Base-by-base conservation (phyloP, 1,140 invertebrate species). In the Drosophila subobscura region DNA sequence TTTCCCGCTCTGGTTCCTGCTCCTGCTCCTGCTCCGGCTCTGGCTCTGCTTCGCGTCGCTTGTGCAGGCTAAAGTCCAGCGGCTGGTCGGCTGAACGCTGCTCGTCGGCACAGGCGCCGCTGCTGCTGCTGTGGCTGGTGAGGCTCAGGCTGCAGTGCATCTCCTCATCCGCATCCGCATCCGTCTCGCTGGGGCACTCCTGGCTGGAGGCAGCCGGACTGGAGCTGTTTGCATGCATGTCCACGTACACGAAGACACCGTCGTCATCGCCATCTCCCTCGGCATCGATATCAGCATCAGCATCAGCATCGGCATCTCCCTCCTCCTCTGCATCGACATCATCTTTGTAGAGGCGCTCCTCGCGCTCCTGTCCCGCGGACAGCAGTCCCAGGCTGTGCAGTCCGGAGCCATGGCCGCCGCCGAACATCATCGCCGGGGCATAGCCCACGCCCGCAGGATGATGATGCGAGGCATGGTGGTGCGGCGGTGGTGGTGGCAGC, bases 401-500 rank as follows among this genome's bases (percentile, higher is more conserved):
- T 23, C 70, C 46, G 14, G 56, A 40, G 22, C 45, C 29, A 29
- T 72, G 72, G 1, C 64, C 68, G 0, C 64, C 68, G 8, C 45
- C 77, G 5, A 86, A 88, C 83, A 83, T 80, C 5, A 44, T 71
- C 23, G 64, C 75, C 27, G 60, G 67, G 23, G 55, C 70, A 40
- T 77, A 80, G 51, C 71, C 58, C 14, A 77, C 72, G 14, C 50
- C 75, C 25, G 78, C 33, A 8, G 67, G 44, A 29, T 79, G 77
- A 40, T 78, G 74, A 4, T 77, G 66, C 8, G 56, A 49, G 4
- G 45, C 58, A 4, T 52, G 53, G 20, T 67, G 53, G 37, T 77
- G 49, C 12, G 63, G 68, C 20, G 61, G 68, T 5, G 79, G 53
- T 4, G 94, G 93, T 59, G 93, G 91, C 89, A 93, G 83, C 71